Percentiles rank a stretch among this genome's conserved stretches.
These are phyloP conservation scores for Catocala sponsa DNA, from an alignment of 2,888 invertebrate species.

Conservation along the genomic window DNA sequence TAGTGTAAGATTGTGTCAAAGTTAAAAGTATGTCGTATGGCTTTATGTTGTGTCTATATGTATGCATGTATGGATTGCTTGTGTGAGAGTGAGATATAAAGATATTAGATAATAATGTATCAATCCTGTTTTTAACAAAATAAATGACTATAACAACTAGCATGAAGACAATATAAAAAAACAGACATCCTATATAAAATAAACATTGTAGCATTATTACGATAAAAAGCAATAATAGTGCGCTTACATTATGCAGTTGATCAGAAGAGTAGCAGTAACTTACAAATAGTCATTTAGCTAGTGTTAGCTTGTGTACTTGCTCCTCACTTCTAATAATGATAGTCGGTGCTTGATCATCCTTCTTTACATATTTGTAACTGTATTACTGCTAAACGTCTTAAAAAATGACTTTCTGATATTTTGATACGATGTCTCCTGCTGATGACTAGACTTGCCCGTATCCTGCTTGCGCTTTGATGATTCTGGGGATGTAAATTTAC, in stretches of 20 bases:
- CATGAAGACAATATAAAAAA: background rate
- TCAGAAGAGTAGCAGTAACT: background rate
- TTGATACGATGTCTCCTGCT: too few relatives aligned
- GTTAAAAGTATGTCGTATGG: too few relatives aligned
- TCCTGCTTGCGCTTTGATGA: too few relatives aligned
- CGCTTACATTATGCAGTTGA: too few relatives aligned
- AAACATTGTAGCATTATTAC: background rate
- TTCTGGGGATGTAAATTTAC: too few relatives aligned
- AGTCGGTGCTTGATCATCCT: background rate
- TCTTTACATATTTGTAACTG: background rate
- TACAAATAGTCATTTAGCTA: constrained; percentile 7
- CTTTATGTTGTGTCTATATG: too few relatives aligned
- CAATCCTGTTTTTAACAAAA: background rate
- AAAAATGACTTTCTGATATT: too few relatives aligned
- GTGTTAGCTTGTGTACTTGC: too few relatives aligned
- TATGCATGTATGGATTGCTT: too few relatives aligned
- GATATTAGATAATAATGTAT: background rate
- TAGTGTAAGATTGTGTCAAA: too few relatives aligned
- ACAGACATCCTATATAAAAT: background rate
- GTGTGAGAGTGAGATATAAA: background rate
- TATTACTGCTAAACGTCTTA: too few relatives aligned
- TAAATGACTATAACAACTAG: background rate
- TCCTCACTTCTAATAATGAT: background rate
- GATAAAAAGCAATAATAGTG: background rate
- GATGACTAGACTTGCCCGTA: too few relatives aligned